These are phyloP conservation scores for Etheostoma nigrum DNA, from an alignment of 2,797 vertebrate genomes.

Conservation along the genomic window DNA sequence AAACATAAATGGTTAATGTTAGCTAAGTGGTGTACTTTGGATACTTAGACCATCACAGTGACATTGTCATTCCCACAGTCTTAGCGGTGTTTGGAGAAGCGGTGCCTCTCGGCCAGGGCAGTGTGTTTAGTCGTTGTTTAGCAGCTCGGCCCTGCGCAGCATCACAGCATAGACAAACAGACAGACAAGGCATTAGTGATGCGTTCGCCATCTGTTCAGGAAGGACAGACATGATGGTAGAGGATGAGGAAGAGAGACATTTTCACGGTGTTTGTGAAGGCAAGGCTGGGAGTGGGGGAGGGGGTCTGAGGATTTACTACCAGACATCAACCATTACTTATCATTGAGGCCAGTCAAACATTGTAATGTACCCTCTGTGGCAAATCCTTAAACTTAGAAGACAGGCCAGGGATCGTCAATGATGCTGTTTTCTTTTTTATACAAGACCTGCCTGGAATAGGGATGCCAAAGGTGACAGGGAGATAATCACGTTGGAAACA, in stretches of 20 bases:
- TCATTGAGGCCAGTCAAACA: constrained; percentile 49
- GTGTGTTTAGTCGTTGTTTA: constrained; percentile 59
- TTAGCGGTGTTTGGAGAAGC: constrained; percentile 52
- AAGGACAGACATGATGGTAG: constrained; percentile 65
- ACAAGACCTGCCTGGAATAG: constrained; percentile 35
- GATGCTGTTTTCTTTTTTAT: constrained; percentile 20
- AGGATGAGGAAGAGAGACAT: constrained; percentile 63
- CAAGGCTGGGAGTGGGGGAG: not conserved
- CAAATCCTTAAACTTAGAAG: constrained; percentile 28
- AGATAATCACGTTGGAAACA: constrained; percentile 33
- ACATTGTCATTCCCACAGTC: constrained; percentile 37
- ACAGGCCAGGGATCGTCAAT: constrained; percentile 26
- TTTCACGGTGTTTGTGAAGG: constrained; percentile 52
- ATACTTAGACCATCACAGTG: constrained; percentile 20
- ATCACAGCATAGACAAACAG: constrained; percentile 64
- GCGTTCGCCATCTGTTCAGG: constrained; percentile 77
- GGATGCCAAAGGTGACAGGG: constrained; percentile 18
- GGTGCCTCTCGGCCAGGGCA: constrained; percentile 31
- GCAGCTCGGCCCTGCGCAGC: constrained; percentile 53
- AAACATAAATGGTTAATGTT: constrained; percentile 19
- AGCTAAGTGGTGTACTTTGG: constrained; percentile 21
- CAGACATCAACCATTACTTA: constrained; percentile 54
- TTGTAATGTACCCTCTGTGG: not conserved
- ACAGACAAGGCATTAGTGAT: constrained; percentile 69
- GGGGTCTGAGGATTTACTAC: constrained; percentile 53